phyloP scores from a whole-genome alignment of 2,113 vertebrate species.

The Rhineura floridana region DNA sequence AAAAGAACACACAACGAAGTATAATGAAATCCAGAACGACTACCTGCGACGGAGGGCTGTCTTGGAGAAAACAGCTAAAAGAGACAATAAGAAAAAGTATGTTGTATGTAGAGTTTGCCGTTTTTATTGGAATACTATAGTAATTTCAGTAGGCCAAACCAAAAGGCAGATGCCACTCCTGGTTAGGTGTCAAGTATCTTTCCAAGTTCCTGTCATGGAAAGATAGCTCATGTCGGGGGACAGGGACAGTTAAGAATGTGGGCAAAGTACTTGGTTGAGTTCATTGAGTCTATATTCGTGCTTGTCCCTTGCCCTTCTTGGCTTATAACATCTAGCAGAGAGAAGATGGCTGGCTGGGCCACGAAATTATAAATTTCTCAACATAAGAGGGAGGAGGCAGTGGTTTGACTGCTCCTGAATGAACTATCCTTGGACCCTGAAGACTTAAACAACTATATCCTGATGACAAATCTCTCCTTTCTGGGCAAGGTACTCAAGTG shows the following conservation, averaged over 20 bases:
- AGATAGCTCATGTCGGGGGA: not conserved
- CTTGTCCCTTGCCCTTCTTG: too few relatives aligned
- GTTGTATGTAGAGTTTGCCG: constrained; percentile 34
- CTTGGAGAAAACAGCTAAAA: constrained; percentile 89
- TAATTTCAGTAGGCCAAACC: not conserved
- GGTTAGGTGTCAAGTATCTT: not conserved
- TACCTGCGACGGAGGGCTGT: constrained; percentile 83
- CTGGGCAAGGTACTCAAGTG: too few relatives aligned
- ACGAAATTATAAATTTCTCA: too few relatives aligned
- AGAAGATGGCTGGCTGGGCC: too few relatives aligned
- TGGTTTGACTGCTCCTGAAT: too few relatives aligned
- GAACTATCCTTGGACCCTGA: too few relatives aligned
- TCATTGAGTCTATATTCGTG: too few relatives aligned
- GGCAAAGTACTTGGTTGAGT: too few relatives aligned
- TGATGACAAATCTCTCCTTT: too few relatives aligned
- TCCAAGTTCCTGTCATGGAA: not conserved
- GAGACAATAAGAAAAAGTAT: constrained; percentile 96
- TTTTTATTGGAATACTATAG: not conserved
- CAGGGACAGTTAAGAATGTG: not conserved
- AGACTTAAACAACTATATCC: too few relatives aligned
- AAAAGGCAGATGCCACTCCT: not conserved
- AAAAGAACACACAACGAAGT: constrained; percentile 91
- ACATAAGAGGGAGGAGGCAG: too few relatives aligned
- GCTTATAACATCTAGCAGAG: too few relatives aligned
- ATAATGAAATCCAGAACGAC: constrained; percentile 89